Base-by-base conservation (phyloP, 2,888 invertebrate genomes). In the Scrobipalpa costella region DNA sequence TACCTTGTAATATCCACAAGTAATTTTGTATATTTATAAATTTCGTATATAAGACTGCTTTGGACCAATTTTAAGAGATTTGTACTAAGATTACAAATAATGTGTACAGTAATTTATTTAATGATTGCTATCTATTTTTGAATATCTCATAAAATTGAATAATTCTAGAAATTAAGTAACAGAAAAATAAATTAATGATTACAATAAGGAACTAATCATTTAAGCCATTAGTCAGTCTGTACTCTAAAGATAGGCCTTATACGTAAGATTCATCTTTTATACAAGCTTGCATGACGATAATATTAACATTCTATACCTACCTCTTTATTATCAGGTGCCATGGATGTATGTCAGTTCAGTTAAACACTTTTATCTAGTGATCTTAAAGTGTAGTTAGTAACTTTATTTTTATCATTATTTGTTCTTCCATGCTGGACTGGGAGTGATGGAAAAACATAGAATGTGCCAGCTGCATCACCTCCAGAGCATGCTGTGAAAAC, bases 61-160 rank as follows among this genome's bases (percentile, higher is more conserved):
- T 61, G 61, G 61, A 64, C 64, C 64, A 64, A 64, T 61, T 50
- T 44, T 44, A 15, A 5, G 5, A 44, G 15, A 7, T 40, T 13
- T 40, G 9, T 40, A 40, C 13, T 40, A 40, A 40, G 40, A 2
- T 44, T 44, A 15, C 44, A 15, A 44, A 15, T 5, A 15, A n/a
- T 44, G 44, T 44, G 44, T 44, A n/a, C 44, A 44, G 44, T 44
- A 44, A n/a, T 44, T 44, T 44, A 44, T 15, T 44, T 2, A 44
- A 15, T n/a, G n/a, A 15, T 15, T 15, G 7, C n/a, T n/a, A n/a
- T n/a, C n/a, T n/a, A 44, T 44, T 44, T 44, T 44, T 2, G n/a
- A n/a, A 44, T 44, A 44, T 6, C 15, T 15, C 15, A 44, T 7
- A 44, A 44, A 44, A 15, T n/a, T 3, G 7, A 44, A 40, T 40